Base-by-base conservation (phyloP, 2,797 vertebrate genomes). In the Scomberomorus guttatus region DNA sequence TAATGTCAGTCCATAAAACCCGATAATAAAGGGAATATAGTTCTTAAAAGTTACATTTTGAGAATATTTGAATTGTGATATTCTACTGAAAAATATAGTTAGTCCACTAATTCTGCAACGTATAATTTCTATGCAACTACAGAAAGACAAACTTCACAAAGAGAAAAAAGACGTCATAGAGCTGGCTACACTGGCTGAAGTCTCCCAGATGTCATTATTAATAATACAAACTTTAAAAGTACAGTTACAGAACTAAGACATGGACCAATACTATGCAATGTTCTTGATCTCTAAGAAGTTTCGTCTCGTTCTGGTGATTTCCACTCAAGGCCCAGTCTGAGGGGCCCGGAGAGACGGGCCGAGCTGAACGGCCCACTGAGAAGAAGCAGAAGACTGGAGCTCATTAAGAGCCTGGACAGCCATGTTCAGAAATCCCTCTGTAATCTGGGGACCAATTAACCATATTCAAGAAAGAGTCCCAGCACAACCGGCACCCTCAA, bases 381-480 rank as follows among this genome's bases (percentile, higher is more conserved):
- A 60, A 65, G 75, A 57, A 48, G 20, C 50, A 71, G 55, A 79
- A 55, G 82, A 75, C 76, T 76, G 71, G 24, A 59, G 80, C 92
- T 93, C 90, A 95, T 95, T 95, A 95, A 84, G 86, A 94, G 83
- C 79, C 81, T 56, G 74, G 73, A 82, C 48, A 60, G 80, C 81
- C 79, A 68, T 79, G 78, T 86, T 92, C 86, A 88, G 72, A 77
- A 89, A 89, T 89, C 82, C 86, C 42, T 59, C 77, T 63, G 82
- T 90, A 91, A 93, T 92, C 91, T 88, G 80, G 92, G 90, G 92
- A 90, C 93, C 93, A 95, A 95, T 95, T 95, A 95, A 85, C 82
- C 69, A 13, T 55, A 58, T 90, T 94, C 44, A 81, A 75, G 72
- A 80, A 82, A 56, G 25, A 81, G 74, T 84, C 84, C 75, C 81